Base-by-base conservation (phyloP, 2,113 vertebrate species). In the Sceloporus undulatus region DNA sequence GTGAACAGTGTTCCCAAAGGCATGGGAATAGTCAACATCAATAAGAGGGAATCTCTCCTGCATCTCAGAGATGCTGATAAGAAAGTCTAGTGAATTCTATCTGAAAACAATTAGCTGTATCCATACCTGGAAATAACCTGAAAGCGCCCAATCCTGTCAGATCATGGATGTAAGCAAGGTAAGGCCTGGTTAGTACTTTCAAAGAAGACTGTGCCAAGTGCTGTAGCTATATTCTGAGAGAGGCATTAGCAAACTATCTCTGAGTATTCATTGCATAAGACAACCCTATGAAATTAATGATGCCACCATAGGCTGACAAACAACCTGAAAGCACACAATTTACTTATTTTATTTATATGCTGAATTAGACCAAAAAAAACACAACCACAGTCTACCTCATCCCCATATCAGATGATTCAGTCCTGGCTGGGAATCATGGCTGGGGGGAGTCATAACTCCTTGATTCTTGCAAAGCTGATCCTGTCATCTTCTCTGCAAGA, bases 391-490 rank as follows among this genome's bases (percentile, higher is more conserved):
- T 29, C 13, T 19, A 14, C 27, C 25, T 70, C 40, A 27, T 48
- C 48, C 13, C 38, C 65, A n/a, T 70, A 70, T 16, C 2, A 1
- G 40, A 40, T 4, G 5, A n/a, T 42, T 29, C 40, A 5, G n/a
- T 8, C 62, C 40, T 83, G 23, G 29, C 38, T 83, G 14, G 19
- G 6, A 82, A 40, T 25, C 38, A 65, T 66, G n/a, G 56, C 59
- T 7, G 13, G 8, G 27, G 82, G 38, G 27, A 25, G 19, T 34
- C 10, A 25, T 23, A 34, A 6, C 40, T 68, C 74, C 65, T 2
- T 0, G 0, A 73, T 65, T 62, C 0, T 14, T 2, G 9, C 76
- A 81, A 70, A 13, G 21, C 40, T 48, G 8, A 68, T 19, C 18
- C 87, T 91, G 9, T 25, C n/a, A 3, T 0, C 10, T 82, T 91